phyloP scores from a whole-genome alignment of 2,113 vertebrate genomes.

The Gavia stellata region DNA sequence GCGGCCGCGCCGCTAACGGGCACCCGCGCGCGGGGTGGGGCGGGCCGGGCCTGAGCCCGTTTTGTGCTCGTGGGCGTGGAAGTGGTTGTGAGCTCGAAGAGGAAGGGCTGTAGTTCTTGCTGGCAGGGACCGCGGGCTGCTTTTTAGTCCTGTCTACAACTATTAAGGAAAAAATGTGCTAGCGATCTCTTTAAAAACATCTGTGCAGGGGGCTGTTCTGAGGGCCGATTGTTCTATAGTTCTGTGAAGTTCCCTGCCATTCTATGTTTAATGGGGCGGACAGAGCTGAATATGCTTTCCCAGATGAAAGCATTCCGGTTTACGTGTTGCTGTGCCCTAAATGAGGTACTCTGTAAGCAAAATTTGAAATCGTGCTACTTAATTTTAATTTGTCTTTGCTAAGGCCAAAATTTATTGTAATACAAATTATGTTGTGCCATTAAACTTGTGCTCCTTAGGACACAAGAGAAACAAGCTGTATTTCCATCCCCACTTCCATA shows the following conservation, averaged over 20 bases:
- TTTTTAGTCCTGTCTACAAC: rapidly evolving
- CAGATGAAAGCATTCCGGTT: rapidly evolving
- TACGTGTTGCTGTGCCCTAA: not conserved
- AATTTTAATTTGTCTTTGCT: not conserved
- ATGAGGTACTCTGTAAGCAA: not conserved
- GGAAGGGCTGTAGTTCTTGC: rapidly evolving
- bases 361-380: rapidly evolving
- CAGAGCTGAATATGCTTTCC: not conserved
- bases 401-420: not conserved
- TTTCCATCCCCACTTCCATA: not conserved
- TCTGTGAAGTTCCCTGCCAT: rapidly evolving
- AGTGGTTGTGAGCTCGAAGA: rapidly evolving
- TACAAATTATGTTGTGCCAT: not conserved
- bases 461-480: not conserved
- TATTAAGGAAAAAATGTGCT: rapidly evolving
- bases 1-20: no score
- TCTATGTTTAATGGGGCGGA: rapidly evolving
- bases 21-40: not conserved
- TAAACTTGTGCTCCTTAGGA: not conserved
- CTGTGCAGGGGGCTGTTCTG: rapidly evolving
- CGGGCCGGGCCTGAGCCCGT: not conserved
- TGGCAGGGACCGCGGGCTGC: not conserved
- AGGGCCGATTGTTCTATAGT: rapidly evolving
- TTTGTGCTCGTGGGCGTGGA: rapidly evolving
- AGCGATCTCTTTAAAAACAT: rapidly evolving